Evolutionary conservation across 2,888 invertebrate genomes (phyloP).

Genomic region (Caradrina kadenii): DNA sequence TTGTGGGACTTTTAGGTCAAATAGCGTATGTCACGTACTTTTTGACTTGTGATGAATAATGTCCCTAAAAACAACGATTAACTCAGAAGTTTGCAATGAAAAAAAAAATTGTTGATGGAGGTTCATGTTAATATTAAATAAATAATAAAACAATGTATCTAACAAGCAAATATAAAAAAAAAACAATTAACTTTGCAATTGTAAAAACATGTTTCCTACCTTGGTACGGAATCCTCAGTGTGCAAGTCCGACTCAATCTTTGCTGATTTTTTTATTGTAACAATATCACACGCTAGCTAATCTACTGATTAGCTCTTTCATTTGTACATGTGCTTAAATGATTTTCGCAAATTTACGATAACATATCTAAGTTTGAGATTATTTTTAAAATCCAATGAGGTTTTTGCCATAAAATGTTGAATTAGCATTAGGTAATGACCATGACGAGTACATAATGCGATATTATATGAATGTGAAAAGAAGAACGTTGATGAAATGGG

Average conservation of each 20-base stretch:
- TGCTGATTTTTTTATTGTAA: conserved; percentile 1
- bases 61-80: background rate
- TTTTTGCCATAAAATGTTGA: conserved; percentile 21
- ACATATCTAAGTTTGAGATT: conserved; percentile 42
- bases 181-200: too few species aligned
- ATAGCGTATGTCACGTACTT: background rate
- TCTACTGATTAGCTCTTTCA: conserved; percentile 42
- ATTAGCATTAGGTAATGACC: conserved; percentile 15
- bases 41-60: background rate
- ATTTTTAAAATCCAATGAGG: conserved; percentile 31
- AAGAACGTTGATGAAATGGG: conserved; percentile 4
- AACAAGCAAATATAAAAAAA: too few species aligned
- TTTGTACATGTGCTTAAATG: conserved; percentile 23
- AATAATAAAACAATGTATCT: too few species aligned
- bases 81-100: background rate
- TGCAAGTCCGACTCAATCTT: background rate
- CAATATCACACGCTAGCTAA: conserved; percentile 24
- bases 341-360: conserved; percentile 43
- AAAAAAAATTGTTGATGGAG: background rate
- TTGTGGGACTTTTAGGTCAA: background rate
- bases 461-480: conserved; percentile 13
- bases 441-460: conserved; percentile 9
- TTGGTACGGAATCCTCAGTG: background rate
- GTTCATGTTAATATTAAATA: too few species aligned
- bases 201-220: too few species aligned